phyloP scores from a whole-genome alignment of 2,113 vertebrate species.

The Psammodynastes pulverulentus region DNA sequence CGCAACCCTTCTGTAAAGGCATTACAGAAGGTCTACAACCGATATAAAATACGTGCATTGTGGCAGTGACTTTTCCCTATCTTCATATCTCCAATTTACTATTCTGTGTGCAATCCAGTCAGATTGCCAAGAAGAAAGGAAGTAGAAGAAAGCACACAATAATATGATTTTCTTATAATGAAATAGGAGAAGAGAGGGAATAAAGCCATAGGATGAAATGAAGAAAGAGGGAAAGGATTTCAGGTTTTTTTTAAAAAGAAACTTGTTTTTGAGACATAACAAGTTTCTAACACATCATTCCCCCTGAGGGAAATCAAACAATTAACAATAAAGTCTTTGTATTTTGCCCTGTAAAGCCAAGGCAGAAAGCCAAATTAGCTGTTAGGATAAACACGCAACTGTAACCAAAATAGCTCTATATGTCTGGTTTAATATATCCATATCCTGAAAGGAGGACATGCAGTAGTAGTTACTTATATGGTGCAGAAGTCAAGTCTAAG shows the following conservation, averaged over 20 bases:
- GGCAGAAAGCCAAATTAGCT: neutral
- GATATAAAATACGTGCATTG: conserved; percentile 7
- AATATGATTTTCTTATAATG: neutral
- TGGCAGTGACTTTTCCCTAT: conserved; percentile 21
- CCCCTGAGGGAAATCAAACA: neutral
- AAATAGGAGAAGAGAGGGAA: neutral
- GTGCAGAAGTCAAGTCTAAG: neutral
- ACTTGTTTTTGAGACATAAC: neutral
- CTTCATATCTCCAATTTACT: conserved; percentile 15
- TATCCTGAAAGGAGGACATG: neutral
- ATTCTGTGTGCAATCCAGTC: neutral
- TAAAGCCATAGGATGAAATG: conserved; percentile 1
- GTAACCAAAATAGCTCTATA: neutral
- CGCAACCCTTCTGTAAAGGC: conserved; percentile 46
- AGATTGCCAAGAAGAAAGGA: conserved; percentile 45
- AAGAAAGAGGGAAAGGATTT: neutral
- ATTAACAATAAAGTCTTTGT: neutral
- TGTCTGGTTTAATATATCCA: neutral
- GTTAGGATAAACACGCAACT: neutral
- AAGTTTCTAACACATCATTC: neutral
- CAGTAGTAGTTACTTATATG: neutral
- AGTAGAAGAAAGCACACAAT: conserved; percentile 45
- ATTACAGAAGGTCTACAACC: conserved; percentile 31
- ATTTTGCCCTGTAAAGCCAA: neutral
- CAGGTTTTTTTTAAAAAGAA: accelerated